Base-by-base conservation (phyloP, 2,888 invertebrate species). In the Eupsilia transversa region DNA sequence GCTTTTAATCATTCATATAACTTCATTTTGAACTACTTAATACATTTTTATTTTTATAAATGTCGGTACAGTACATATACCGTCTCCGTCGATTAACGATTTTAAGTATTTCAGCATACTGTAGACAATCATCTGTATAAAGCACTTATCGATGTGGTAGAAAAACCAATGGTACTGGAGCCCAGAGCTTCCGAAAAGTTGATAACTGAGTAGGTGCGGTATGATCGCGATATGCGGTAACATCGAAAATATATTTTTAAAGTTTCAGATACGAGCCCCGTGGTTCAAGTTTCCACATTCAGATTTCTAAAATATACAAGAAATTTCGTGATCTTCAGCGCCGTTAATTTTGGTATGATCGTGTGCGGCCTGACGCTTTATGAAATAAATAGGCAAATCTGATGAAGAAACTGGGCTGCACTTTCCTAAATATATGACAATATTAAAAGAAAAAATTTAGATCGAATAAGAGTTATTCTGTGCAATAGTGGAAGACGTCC, bases 1-100 rank as follows among this genome's bases (percentile, higher is more conserved):
- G 46, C 2, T 27, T 49, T 66, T 35, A 41, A 41, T 30, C 35
- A 27, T 27, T 57, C n/a, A n/a, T 41, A 43, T n/a, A 65, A 77
- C 7, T 23, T 64, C 17, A 33, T 65, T 33, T 64, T 30, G 30
- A 43, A 63, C 27, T 20, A 63, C 3, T 12, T 14, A 14, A 10
- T 65, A 65, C 33, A 52, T 0, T 17, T n/a, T n/a, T 63, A 30
- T 43, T 63, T 30, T 7, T 4, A 33, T n/a, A 52, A 64, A 46
- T 64, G 23, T 23, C 23, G 14, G 9, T 7, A 43, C 9, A 23
- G 7, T 63, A 43, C 2, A 1, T n/a, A 17, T 20, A 63, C 14
- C 46, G 30, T 46, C 23, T 43, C 30, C 20, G 6, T 6, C 61
- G 3, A 27, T 27, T 38, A 38, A 38, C 5, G 27, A 61, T 41